phyloP scores from a whole-genome alignment of 1,140 invertebrate genomes.

The Euura lappo region DNA sequence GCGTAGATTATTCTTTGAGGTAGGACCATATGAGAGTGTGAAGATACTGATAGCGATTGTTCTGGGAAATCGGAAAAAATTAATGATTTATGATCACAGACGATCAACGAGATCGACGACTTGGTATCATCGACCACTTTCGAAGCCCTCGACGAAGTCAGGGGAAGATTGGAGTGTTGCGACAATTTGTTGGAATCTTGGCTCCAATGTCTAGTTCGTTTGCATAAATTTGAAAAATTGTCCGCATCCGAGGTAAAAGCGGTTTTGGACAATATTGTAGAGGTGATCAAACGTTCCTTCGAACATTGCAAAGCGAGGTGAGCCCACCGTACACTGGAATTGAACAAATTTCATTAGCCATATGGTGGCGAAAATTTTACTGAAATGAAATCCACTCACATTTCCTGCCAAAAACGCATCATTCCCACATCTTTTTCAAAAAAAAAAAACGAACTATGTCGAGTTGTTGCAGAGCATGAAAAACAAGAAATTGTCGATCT shows the following conservation, averaged over 20 bases:
- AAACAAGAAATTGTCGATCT: no score
- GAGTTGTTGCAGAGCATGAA: no score
- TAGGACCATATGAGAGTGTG: slow-evolving; percentile 21
- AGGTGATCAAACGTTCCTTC: slow-evolving; percentile 32
- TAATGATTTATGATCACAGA: slow-evolving; percentile 21
- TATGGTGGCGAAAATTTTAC: neutral
- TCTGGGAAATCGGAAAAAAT: no score
- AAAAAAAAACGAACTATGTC: no score
- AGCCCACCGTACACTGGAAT: neutral
- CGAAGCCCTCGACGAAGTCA: slow-evolving; percentile 20
- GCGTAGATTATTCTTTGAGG: slow-evolving; percentile 38
- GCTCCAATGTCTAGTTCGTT: slow-evolving; percentile 37
- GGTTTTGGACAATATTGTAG: slow-evolving; percentile 32
- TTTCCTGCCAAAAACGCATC: neutral
- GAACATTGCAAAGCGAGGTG: slow-evolving; percentile 49
- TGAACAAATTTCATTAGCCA: no score
- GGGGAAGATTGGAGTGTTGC: slow-evolving; percentile 34
- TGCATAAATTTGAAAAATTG: slow-evolving; percentile 33
- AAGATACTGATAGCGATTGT: no score
- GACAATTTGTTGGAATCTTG: slow-evolving; percentile 39
- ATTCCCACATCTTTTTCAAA: neutral
- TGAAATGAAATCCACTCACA: neutral
- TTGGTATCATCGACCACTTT: neutral
- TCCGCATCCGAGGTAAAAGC: slow-evolving; percentile 29
- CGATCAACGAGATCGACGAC: slow-evolving; percentile 23